phyloP scores from a whole-genome alignment of 2,797 vertebrate genomes.

The Sitta carolinensis region DNA sequence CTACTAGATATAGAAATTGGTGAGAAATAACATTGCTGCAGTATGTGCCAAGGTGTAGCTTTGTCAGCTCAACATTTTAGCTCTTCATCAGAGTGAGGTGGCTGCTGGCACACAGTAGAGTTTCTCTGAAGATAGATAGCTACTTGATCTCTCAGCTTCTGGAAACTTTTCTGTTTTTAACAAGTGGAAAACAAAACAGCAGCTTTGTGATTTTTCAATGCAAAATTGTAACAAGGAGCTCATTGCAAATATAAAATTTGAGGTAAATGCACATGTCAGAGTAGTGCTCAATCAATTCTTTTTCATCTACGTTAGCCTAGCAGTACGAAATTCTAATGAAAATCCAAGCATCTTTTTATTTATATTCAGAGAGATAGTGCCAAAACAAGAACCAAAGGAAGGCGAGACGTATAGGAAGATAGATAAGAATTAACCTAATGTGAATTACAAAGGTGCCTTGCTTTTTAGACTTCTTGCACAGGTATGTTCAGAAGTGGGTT shows the following conservation, averaged over 20 bases:
- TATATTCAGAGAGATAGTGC: not conserved
- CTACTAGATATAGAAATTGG: not conserved
- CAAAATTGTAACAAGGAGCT: not conserved
- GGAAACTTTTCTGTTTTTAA: not conserved
- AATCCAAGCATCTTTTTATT: not conserved
- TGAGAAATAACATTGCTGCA: not conserved
- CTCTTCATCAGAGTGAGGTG: not conserved
- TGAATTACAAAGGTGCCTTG: not conserved
- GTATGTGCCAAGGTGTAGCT: not conserved
- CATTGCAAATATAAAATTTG: not conserved
- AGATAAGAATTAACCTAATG: not conserved
- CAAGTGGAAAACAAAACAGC: not conserved
- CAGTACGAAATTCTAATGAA: not conserved
- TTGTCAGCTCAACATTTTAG: not conserved
- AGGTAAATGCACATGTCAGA: not conserved
- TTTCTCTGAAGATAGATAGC: not conserved
- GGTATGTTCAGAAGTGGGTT: not conserved
- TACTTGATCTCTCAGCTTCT: not conserved
- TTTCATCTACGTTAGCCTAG: not conserved
- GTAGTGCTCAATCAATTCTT: not conserved
- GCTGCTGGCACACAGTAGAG: not conserved
- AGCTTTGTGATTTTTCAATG: not conserved
- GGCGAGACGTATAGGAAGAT: fast-evolving
- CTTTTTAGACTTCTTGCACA: not conserved
- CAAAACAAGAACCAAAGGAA: not conserved